A percentile compares a stretch with the other conserved stretches of the same genome.
Conservation (phyloP, 1,140 invertebrate genomes). For the Neodiprion pinetum region DNA sequence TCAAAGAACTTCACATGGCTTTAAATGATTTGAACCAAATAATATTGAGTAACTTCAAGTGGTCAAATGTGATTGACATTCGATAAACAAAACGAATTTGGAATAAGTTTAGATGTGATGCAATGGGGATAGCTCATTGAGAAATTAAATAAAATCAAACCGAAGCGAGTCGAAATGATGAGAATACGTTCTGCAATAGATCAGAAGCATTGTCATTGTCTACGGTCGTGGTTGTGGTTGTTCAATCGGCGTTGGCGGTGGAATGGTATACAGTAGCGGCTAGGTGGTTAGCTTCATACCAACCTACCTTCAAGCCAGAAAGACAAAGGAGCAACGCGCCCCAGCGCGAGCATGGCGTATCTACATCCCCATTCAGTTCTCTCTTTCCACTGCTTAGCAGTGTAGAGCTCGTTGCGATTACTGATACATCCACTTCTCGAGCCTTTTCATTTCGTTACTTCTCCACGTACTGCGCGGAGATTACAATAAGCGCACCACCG, state of each 20-base stretch:
- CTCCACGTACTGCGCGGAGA: conserved; percentile 28
- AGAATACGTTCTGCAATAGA: not conserved
- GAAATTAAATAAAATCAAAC: no score
- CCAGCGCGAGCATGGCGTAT: conserved; percentile 56
- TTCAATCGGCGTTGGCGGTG: not conserved
- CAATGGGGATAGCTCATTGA: no score
- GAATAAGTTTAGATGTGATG: no score
- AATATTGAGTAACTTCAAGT: no score
- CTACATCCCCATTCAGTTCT: conserved; percentile 49
- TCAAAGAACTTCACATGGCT: no score
- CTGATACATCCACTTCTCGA: conserved; percentile 51
- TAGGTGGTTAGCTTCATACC: not conserved
- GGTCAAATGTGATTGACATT: no score
- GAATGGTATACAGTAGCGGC: not conserved
- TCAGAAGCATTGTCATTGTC: conserved; percentile 2
- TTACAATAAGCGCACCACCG: conserved; percentile 16
- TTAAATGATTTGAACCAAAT: no score
- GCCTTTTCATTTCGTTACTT: conserved; percentile 46
- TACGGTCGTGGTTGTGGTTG: not conserved
- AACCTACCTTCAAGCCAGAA: not conserved
- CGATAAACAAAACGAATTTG: no score
- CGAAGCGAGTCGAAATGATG: not conserved
- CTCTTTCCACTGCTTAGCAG: conserved; percentile 23
- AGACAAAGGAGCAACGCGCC: conserved; percentile 10
- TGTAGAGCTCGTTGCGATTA: conserved; percentile 44